A percentile compares a stretch with the other conserved stretches of the same genome.
These are phyloP conservation scores for Platalea minor DNA, from an alignment of 2,797 vertebrate species.

Conservation along the genomic window DNA sequence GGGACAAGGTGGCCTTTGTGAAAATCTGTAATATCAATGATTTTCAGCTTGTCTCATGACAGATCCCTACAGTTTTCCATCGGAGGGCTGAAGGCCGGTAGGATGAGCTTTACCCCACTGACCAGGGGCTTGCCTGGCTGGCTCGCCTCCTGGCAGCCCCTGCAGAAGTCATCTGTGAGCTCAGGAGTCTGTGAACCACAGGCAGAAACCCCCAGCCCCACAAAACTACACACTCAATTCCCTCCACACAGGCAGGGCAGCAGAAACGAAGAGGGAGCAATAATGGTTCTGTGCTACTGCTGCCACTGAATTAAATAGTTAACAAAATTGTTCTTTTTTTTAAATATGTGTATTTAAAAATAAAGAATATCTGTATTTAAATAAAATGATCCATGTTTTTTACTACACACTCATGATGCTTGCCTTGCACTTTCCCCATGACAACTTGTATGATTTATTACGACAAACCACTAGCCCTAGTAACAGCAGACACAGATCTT, in stretches of 20 bases:
- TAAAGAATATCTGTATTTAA: neutral
- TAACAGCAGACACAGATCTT: neutral
- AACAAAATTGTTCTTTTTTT: neutral
- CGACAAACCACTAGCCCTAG: neutral
- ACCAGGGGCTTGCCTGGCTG: neutral
- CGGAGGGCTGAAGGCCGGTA: neutral
- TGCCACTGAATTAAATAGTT: neutral
- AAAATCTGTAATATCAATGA: neutral
- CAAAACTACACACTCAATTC: neutral
- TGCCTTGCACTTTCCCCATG: neutral
- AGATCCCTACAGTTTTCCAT: neutral
- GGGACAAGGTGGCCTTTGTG: neutral
- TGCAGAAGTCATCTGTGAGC: neutral
- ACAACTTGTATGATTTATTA: neutral
- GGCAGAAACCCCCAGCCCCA: neutral
- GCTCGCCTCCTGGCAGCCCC: neutral
- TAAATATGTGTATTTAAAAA: neutral
- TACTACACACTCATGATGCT: neutral
- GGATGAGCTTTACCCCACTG: neutral
- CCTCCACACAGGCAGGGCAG: neutral
- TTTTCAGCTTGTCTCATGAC: neutral
- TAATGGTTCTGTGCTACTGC: neutral
- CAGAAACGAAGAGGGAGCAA: neutral
- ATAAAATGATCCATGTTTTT: neutral
- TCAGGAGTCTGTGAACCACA: neutral